Conservation (phyloP, 2,797 vertebrate species). For the Dallia pectoralis region DNA sequence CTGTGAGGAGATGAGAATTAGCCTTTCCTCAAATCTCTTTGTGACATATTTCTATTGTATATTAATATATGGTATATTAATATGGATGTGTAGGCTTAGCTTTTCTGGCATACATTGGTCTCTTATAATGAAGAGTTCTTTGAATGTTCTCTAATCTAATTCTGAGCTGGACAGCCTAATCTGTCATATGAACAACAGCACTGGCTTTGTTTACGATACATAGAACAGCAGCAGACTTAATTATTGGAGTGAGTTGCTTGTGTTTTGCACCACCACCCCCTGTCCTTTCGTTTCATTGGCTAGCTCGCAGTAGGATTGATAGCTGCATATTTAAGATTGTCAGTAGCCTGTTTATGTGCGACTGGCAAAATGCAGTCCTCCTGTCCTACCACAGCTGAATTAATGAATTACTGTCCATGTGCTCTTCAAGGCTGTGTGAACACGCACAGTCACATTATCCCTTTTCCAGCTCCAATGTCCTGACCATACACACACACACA, state of each 20-base stretch:
- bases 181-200: constrained; percentile 47
- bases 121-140: neutral
- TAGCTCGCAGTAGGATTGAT: constrained; percentile 19
- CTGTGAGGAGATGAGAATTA: no score
- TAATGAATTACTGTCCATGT: constrained; percentile 30
- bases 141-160: neutral
- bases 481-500: constrained; percentile 4
- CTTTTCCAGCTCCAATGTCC: no score
- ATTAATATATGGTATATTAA: no score
- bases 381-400: constrained; percentile 49
- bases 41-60: no score
- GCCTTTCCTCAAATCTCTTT: no score
- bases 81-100: no score
- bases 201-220: constrained; percentile 48
- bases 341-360: neutral
- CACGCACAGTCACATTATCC: neutral
- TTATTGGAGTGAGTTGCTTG: constrained; percentile 40
- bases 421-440: constrained; percentile 30
- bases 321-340: constrained; percentile 29
- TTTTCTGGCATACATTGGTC: neutral
- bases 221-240: constrained; percentile 41
- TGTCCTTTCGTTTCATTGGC: constrained; percentile 33
- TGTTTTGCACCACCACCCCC: constrained; percentile 24
- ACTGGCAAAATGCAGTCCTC: constrained; percentile 25
- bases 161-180: neutral